Base-by-base conservation (phyloP, 2,113 vertebrate genomes). In the Thinocorus orbignyianus region DNA sequence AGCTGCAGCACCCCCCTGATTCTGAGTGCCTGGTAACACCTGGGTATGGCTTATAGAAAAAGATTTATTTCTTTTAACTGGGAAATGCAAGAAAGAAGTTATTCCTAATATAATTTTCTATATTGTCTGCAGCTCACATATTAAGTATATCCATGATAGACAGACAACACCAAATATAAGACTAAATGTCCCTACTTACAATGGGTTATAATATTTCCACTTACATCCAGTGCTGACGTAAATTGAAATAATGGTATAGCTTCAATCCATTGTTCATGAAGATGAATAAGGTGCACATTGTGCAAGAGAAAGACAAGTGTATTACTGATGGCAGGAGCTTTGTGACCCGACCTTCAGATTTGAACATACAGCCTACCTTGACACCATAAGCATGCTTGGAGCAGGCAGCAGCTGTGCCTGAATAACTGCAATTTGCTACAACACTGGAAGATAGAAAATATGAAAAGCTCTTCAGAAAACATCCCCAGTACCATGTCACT, bases 371-470 rank as follows among this genome's bases (percentile, higher is more conserved):
- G 93, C 48, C 82, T 97, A 83, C 90, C 95, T 96, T 97, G 95
- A 97, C 93, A 97, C 93, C 81, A 55, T 22, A 88, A 78, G 81
- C 69, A 71, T 4, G 5, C 85, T 79, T 58, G 73, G 81, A 88
- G 93, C 77, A 93, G 97, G 96, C 91, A 98, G 97, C 98, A 98
- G 98, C 96, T 98, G 98, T 80, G 90, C 39, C 84, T 84, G 93
- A 97, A 97, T 96, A 96, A 95, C 91, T 93, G 91, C 92, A 98
- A 98, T 98, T 98, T 98, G 51, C 86, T 97, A 86, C 88, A 95
- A 92, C 90, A 97, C 51, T 81, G 79, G 90, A 93, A 95, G 86
- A 95, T 1, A 68, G 81, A 97, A 89, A 94, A 96, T 91, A 96
- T 35, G 55, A 94, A 97, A 93, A 95, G 95, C 95, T 95, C 95